A percentile compares a stretch with the other conserved stretches of the same genome.
Conservation (phyloP, 2,888 invertebrate genomes). For the Frankliniella intonsa region DNA sequence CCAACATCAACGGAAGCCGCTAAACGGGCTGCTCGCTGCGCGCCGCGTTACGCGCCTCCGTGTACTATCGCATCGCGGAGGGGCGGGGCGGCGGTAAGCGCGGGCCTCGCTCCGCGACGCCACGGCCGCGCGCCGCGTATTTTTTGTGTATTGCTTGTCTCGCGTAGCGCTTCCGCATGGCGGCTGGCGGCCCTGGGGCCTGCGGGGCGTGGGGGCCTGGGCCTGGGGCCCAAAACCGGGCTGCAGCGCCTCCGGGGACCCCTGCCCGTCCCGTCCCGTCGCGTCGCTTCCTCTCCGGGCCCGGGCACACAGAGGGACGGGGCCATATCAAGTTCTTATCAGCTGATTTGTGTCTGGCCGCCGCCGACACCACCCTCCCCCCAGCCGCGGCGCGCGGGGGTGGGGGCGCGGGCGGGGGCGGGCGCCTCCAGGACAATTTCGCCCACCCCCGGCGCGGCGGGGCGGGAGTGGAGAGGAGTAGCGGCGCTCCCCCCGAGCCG, state of each 20-base stretch:
- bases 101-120: neutral
- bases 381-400: neutral
- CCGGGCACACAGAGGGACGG: neutral
- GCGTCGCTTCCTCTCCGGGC: neutral
- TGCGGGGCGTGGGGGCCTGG: no score
- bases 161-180: neutral
- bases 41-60: no score
- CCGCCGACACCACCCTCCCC: neutral
- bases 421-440: no score
- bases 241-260: neutral
- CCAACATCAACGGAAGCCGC: neutral
- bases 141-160: neutral
- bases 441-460: no score
- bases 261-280: neutral
- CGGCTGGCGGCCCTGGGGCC: neutral
- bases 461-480: no score
- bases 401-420: neutral
- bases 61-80: no score
- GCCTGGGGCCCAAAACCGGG: neutral
- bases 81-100: no score
- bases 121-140: neutral
- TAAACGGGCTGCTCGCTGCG: neutral
- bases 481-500: no score
- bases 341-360: neutral
- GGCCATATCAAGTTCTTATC: neutral